Conservation (phyloP, 2,797 vertebrate genomes). For the Balearica regulorum region DNA sequence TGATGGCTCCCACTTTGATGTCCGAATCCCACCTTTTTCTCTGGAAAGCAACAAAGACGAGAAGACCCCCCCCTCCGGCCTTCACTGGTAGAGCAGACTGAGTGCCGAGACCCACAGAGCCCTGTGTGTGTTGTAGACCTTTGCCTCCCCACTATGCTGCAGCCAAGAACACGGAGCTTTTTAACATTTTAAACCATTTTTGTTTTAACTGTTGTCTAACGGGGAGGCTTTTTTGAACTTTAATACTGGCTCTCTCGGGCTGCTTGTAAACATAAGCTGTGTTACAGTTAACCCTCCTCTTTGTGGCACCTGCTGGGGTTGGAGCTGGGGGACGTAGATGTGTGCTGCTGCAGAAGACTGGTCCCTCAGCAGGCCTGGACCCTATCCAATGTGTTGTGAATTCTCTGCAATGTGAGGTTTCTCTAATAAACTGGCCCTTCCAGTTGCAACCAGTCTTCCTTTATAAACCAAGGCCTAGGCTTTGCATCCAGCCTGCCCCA, state of each 20-base stretch:
- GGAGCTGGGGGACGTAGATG: neutral
- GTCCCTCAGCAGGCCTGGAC: neutral
- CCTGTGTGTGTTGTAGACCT: conserved; percentile 33
- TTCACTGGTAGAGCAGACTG: conserved; percentile 79
- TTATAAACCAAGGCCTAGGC: neutral
- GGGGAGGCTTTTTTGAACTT: conserved; percentile 29
- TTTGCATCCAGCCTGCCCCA: neutral
- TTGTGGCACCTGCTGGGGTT: neutral
- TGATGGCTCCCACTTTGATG: conserved; percentile 95
- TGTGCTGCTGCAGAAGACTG: neutral
- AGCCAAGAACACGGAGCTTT: conserved; percentile 21
- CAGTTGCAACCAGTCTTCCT: conserved; percentile 53
- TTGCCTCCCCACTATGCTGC: conserved; percentile 16
- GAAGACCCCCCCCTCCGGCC: conserved; percentile 84
- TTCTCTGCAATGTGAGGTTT: conserved; percentile 58
- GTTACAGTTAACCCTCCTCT: conserved; percentile 31
- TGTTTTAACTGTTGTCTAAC: conserved; percentile 49
- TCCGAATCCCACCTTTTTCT: conserved; percentile 97
- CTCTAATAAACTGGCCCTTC: conserved; percentile 66
- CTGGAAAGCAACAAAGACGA: conserved; percentile 94
- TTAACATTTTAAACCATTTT: conserved; percentile 38
- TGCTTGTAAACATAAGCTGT: conserved; percentile 47
- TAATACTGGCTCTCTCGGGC: neutral
- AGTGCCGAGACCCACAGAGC: neutral
- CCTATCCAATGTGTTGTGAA: conserved; percentile 50